A percentile compares a stretch with the other conserved stretches of the same genome.
Evolutionary conservation across 2,888 invertebrate species (phyloP).

Genomic region (Agrenia bidenticulata): DNA sequence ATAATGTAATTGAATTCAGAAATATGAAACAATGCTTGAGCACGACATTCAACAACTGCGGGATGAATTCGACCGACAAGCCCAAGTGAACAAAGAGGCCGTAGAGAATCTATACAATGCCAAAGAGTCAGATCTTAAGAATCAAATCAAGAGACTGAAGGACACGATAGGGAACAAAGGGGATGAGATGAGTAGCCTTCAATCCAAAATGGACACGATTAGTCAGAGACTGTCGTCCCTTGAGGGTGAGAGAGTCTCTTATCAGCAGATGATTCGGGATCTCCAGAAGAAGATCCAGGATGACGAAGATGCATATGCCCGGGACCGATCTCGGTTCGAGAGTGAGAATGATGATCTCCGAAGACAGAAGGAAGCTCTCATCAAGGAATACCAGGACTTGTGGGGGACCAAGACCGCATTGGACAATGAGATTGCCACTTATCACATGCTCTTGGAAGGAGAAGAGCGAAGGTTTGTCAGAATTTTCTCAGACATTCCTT

Average conservation of each 20-base stretch:
- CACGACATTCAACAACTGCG: constrained; percentile 11
- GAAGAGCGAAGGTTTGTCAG: constrained; percentile 39
- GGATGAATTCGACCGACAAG: constrained; percentile 44
- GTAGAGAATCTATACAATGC: constrained; percentile 38
- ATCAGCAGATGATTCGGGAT: constrained; percentile 45
- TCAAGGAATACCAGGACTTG: constrained; percentile 45
- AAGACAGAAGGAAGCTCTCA: constrained; percentile 41
- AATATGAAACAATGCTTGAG: constrained; percentile 17
- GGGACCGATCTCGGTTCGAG: constrained; percentile 37
- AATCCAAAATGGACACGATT: constrained; percentile 39
- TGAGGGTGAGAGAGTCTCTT: constrained; percentile 43
- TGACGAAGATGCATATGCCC: constrained; percentile 33
- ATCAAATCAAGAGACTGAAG: constrained; percentile 39
- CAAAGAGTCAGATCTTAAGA: constrained; percentile 41
- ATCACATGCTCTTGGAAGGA: constrained; percentile 46
- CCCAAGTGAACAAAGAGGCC: constrained; percentile 42
- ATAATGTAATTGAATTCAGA: constrained; percentile 13
- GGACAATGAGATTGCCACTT: constrained; percentile 49
- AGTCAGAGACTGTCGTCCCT: constrained; percentile 38
- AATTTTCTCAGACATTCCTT: too few species aligned
- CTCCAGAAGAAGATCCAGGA: constrained; percentile 44
- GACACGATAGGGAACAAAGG: constrained; percentile 35
- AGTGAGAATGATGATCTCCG: constrained; percentile 44
- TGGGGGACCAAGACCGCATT: constrained; percentile 45
- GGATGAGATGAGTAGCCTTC: constrained; percentile 33